phyloP scores from a whole-genome alignment of 2,797 vertebrate species.

The Rhinophrynus dorsalis region DNA sequence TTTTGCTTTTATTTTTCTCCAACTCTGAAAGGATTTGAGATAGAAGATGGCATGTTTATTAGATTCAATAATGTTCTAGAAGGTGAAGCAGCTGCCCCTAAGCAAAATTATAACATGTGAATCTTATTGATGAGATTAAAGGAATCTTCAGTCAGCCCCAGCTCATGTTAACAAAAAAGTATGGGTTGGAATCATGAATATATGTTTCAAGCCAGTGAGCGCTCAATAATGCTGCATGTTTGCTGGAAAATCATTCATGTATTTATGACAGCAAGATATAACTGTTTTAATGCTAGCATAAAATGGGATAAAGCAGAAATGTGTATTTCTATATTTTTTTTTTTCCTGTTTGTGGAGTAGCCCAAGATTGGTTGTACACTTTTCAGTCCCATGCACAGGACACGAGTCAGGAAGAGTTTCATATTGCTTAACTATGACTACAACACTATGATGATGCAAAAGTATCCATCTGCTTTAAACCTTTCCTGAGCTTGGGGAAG shows the following conservation, averaged over 20 bases:
- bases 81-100: background rate
- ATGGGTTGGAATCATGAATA: too few species aligned
- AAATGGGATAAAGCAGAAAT: background rate
- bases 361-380: background rate
- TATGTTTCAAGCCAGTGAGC: background rate
- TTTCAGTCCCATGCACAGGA: too few species aligned
- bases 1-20: background rate
- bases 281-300: too few species aligned
- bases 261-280: too few species aligned
- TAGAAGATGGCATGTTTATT: conserved; percentile 14
- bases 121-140: conserved; percentile 3
- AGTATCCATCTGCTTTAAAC: too few species aligned
- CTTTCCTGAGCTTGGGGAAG: too few species aligned
- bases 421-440: too few species aligned
- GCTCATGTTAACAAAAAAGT: background rate
- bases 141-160: background rate
- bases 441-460: too few species aligned
- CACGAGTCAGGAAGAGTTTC: too few species aligned
- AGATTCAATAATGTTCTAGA: conserved; percentile 7
- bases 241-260: background rate
- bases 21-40: conserved; percentile 6
- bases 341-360: background rate
- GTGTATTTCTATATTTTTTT: background rate
- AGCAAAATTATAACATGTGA: conserved; percentile 1
- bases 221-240: background rate